A percentile compares a stretch with the other conserved stretches of the same genome.
Evolutionary conservation across 1,140 invertebrate genomes (phyloP).

Genomic region (Zaprionus nigranus): DNA sequence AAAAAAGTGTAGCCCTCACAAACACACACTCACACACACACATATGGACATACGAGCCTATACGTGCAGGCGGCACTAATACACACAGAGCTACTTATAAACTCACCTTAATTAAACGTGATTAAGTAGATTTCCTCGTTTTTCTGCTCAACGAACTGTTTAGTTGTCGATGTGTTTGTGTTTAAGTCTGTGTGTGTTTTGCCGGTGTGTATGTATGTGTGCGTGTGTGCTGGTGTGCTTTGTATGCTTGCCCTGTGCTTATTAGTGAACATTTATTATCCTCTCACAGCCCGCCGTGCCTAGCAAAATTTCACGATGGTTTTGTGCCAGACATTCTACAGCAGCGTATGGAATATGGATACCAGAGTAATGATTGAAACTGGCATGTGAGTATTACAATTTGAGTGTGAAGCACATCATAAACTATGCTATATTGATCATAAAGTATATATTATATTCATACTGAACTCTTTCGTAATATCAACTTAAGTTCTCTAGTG

Average conservation of each 20-base stretch:
- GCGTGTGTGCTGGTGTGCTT: constrained; percentile 10
- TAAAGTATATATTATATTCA: too few species aligned
- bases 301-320: constrained; percentile 14
- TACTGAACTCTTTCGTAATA: too few species aligned
- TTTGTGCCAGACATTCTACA: constrained; percentile 22
- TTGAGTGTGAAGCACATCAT: neutral
- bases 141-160: constrained; percentile 80
- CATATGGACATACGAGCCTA: constrained; percentile 14
- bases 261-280: constrained; percentile 66
- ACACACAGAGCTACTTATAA: constrained; percentile 67
- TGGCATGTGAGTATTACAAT: neutral
- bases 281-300: constrained; percentile 18
- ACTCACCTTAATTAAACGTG: constrained; percentile 83
- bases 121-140: constrained; percentile 83
- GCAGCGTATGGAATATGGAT: neutral
- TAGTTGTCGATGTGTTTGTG: constrained; percentile 69
- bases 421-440: too few species aligned
- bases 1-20: constrained; percentile 50
- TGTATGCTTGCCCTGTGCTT: constrained; percentile 54
- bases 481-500: too few species aligned
- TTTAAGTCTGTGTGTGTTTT: constrained; percentile 3
- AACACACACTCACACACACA: constrained; percentile 22
- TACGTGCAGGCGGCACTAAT: constrained; percentile 26
- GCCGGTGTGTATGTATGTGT: constrained; percentile 13
- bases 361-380: neutral